Conservation (phyloP, 2,113 vertebrate species). For the Diglossa brunneiventris region DNA sequence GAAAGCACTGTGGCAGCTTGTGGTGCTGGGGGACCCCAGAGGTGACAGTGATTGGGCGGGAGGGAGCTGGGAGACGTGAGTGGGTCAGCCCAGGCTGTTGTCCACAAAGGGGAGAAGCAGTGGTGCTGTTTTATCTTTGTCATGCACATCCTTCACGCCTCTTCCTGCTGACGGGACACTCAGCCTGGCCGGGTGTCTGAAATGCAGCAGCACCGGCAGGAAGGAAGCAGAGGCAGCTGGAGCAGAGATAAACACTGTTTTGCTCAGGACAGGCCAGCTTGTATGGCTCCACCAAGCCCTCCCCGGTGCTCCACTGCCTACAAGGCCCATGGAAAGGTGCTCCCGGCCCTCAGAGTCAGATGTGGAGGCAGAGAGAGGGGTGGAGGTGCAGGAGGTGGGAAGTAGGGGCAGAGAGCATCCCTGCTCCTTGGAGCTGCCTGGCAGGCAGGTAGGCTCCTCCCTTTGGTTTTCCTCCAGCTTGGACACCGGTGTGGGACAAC, state of each 20-base stretch:
- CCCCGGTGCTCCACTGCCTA: fast-evolving
- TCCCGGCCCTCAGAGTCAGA: neutral
- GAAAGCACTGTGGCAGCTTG: neutral
- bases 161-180: neutral
- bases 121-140: neutral
- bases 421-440: neutral
- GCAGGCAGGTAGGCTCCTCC: neutral
- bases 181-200: neutral
- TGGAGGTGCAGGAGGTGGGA: neutral
- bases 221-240: slow-evolving; percentile 51
- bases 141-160: slow-evolving; percentile 1
- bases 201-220: neutral
- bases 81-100: neutral
- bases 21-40: neutral
- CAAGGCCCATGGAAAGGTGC: neutral
- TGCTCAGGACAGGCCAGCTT: neutral
- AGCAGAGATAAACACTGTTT: slow-evolving; percentile 46
- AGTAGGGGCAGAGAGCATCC: neutral
- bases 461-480: slow-evolving; percentile 37
- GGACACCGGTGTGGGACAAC: neutral
- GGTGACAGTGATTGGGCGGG: neutral
- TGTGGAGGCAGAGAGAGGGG: neutral
- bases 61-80: fast-evolving
- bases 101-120: neutral
- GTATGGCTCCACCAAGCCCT: neutral